Base-by-base conservation (phyloP, 2,113 vertebrate species). In the Colinus virginianus region DNA sequence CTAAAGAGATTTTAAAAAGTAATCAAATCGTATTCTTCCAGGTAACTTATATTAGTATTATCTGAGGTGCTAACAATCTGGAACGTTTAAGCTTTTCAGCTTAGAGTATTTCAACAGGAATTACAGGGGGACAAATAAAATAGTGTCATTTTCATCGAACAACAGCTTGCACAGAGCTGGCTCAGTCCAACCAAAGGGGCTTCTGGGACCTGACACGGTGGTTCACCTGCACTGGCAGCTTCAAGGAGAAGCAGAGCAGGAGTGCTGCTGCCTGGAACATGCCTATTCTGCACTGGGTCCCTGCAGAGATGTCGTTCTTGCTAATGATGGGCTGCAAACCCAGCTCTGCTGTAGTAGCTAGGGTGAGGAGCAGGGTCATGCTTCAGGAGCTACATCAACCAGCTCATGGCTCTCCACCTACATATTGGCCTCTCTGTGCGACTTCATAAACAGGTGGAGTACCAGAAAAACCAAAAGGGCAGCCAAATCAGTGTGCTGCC, bases 361-460 rank as follows among this genome's bases (percentile, higher is more conserved):
- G 25, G 12, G 38, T 0, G 0, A 80, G 64, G 79, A 68, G 49
- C 5, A 2, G 51, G 6, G 36, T 25, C 3, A 3, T 23, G 7
- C 28, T 36, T 36, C 1, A 16, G 84, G 8, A 53, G 45, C 48
- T 64, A 48, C n/a, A 32, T 11, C 61, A n/a, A 46, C 15, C 38
- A 40, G 5, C 5, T 46, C 26, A 16, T 9, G 21, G 8, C 55
- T 67, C 51, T 45, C 21, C 59, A 58, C 22, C 1, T 5, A n/a
- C 0, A 1, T 15, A 2, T 48, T 88, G 49, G 16, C 17, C 21
- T 75, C 51, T 71, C 64, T 13, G 1, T 3, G 46, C 55, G 23
- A 87, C 42, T 21, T 66, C 6, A 2, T 40, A 78, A 80, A 71
- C 4, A 13, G n/a, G 21, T 19, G 22, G 59, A 59, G 16, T 23